phyloP scores from a whole-genome alignment of 1,140 invertebrate genomes.

The Orius laevigatus region DNA sequence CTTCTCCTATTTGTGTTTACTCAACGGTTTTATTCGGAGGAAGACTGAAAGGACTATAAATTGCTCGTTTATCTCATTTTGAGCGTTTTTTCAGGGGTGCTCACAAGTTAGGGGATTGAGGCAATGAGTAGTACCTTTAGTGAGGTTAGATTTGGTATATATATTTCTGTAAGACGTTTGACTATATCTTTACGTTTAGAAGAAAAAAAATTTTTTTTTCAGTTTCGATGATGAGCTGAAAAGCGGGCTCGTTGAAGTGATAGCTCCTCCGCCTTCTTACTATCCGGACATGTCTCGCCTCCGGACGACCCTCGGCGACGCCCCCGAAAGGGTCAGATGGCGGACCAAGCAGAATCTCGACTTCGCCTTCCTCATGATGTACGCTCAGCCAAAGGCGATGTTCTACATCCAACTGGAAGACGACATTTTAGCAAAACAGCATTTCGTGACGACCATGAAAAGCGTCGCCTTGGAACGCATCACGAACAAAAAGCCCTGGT shows the following conservation, averaged over 20 bases:
- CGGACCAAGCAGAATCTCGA: constrained; percentile 93
- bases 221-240: constrained; percentile 64
- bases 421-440: constrained; percentile 78
- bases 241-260: constrained; percentile 72
- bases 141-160: too few relatives aligned
- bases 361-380: constrained; percentile 92
- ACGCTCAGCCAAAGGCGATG: constrained; percentile 62
- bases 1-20: not conserved
- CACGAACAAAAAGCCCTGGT: constrained; percentile 59
- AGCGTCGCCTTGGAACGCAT: constrained; percentile 69
- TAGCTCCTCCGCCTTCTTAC: constrained; percentile 67
- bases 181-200: too few relatives aligned
- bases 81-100: too few relatives aligned
- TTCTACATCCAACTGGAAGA: constrained; percentile 88
- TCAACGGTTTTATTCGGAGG: not conserved
- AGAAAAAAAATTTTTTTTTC: too few relatives aligned
- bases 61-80: too few relatives aligned
- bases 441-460: constrained; percentile 77
- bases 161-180: too few relatives aligned
- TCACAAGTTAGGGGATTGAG: too few relatives aligned
- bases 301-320: constrained; percentile 68
- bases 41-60: not conserved
- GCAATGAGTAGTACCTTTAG: too few relatives aligned
- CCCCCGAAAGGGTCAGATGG: constrained; percentile 78
- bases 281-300: constrained; percentile 76